Conservation (phyloP, 2,888 invertebrate species). For the Erannis defoliaria region DNA sequence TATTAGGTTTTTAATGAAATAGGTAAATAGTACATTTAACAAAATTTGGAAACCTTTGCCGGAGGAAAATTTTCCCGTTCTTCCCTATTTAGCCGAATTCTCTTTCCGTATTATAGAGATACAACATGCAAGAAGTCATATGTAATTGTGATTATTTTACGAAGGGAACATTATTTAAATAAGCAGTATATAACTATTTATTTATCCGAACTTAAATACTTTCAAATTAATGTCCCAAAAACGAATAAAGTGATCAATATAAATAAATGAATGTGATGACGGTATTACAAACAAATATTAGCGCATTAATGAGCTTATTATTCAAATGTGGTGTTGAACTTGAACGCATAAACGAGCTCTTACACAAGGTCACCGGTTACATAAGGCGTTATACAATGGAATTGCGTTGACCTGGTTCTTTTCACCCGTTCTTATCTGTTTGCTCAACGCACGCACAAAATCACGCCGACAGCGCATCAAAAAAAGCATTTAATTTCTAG, state of each 20-base stretch:
- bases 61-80: too few relatives aligned
- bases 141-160: too few relatives aligned
- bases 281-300: conserved; percentile 19
- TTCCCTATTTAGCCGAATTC: too few relatives aligned
- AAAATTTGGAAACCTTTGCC: too few relatives aligned
- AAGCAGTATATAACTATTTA: too few relatives aligned
- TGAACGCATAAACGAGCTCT: conserved; percentile 59
- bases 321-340: conserved; percentile 58
- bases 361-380: conserved; percentile 69
- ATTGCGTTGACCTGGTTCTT: conserved; percentile 48
- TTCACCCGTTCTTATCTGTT: conserved; percentile 52
- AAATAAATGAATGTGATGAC: conserved; percentile 8
- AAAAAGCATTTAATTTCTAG: too few relatives aligned
- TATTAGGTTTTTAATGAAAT: too few relatives aligned
- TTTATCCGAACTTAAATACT: too few relatives aligned
- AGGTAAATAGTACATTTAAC: too few relatives aligned
- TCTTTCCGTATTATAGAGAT: too few relatives aligned
- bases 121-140: too few relatives aligned
- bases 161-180: too few relatives aligned
- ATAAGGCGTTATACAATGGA: conserved; percentile 59
- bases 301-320: conserved; percentile 24
- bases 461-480: conserved; percentile 9
- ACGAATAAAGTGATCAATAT: not conserved
- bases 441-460: conserved; percentile 30
- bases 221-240: not conserved